phyloP scores from a whole-genome alignment of 2,797 vertebrate genomes.

The Micromesistius poutassou region DNA sequence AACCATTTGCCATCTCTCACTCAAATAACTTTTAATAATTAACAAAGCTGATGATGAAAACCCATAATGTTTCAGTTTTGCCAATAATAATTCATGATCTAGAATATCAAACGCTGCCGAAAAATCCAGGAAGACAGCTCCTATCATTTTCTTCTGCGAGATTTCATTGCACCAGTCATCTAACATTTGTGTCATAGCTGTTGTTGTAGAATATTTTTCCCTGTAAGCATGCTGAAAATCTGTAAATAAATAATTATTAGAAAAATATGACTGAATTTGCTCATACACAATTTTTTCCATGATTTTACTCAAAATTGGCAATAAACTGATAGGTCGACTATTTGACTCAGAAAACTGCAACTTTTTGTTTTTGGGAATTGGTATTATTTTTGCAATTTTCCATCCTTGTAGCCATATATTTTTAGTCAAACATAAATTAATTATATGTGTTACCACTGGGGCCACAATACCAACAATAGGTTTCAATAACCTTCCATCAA shows the following conservation, averaged over 20 bases:
- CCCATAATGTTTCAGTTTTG: slow-evolving; percentile 7
- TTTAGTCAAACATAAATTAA: background rate
- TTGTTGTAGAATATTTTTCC: background rate
- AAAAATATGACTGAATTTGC: slow-evolving; percentile 1
- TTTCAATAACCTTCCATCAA: background rate
- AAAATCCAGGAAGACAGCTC: slow-evolving; percentile 1
- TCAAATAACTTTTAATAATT: background rate
- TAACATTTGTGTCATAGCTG: slow-evolving; percentile 5
- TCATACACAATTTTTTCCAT: background rate
- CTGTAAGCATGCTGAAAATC: slow-evolving; percentile 10
- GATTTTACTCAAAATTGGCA: background rate
- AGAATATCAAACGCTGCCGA: slow-evolving; percentile 12
- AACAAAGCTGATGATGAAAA: background rate
- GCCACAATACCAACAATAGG: background rate
- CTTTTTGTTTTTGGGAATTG: slow-evolving; percentile 6
- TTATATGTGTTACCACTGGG: background rate
- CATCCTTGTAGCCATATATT: background rate
- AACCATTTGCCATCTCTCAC: background rate
- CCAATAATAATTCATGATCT: slow-evolving; percentile 6
- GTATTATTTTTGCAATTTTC: slow-evolving; percentile 5
- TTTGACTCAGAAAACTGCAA: background rate
- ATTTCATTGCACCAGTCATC: background rate
- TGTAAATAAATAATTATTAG: background rate
- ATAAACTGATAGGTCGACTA: background rate
- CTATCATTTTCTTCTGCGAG: background rate